phyloP scores from a whole-genome alignment of 2,113 vertebrate species.

The Chitala chitala region DNA sequence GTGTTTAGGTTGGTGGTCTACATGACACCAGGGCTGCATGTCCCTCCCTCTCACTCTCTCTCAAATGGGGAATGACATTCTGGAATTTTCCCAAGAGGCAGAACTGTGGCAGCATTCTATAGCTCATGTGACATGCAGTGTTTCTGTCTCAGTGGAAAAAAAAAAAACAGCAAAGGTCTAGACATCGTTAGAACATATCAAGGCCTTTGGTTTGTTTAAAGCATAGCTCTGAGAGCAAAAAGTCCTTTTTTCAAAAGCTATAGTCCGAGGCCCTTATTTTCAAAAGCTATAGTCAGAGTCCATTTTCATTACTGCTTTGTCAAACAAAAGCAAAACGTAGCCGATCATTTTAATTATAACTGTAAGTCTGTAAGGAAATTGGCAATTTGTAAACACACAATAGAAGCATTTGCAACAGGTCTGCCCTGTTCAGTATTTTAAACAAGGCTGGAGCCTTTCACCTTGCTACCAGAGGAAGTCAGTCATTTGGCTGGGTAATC shows the following conservation, averaged over 20 bases:
- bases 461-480: neutral
- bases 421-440: too few relatives aligned
- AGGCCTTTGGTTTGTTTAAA: neutral
- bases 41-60: neutral
- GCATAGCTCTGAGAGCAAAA: neutral
- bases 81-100: neutral
- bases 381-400: neutral
- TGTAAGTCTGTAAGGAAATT: neutral
- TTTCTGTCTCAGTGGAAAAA: neutral
- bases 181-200: neutral
- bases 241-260: too few relatives aligned
- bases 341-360: neutral
- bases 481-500: slow-evolving; percentile 1
- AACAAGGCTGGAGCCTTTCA: too few relatives aligned
- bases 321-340: neutral
- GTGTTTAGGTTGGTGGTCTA: neutral
- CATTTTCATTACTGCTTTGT: neutral
- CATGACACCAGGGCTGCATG: neutral
- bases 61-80: neutral
- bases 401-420: neutral
- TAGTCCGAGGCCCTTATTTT: neutral
- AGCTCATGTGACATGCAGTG: neutral
- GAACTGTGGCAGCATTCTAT: neutral
- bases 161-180: neutral
- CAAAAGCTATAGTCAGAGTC: neutral